Evolutionary conservation across 1,140 invertebrate genomes (phyloP), one percentile per base, ranked within the genome.

Genomic region (Drosophila equinoxialis): DNA sequence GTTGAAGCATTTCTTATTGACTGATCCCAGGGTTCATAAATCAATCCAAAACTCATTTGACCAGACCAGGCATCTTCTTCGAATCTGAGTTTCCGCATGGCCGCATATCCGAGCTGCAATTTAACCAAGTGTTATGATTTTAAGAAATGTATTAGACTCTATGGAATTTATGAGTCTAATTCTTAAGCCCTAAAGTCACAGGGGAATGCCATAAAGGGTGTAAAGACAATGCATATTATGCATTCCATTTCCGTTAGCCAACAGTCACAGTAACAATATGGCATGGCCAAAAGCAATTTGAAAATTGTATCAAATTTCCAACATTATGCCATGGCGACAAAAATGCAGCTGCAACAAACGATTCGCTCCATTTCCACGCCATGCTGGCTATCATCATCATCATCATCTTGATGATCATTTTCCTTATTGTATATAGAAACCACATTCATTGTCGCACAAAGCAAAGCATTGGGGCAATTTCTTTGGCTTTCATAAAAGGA

Each of bases 291-390:
- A 59, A 71, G 76, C 72, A 68, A 80, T 80, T 79, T 72, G 39
- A 80, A 76, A 80, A 80, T 72, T 80, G 72, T 72, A 23, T 72
- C 77, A 80, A 80, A 80, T 80, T 81, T 80, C 79, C 58, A 54
- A 48, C 65, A 76, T 81, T 66, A 72, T 66, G 71, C 59, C 72
- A 81, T 68, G 68, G 68, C 74, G 67, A 77, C 75, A 77, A 77
- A 77, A 30, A 58, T 51, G 62, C 72, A 74, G 55, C 64, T 20
- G 60, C 41, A 30, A 35, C 35, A 51, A 59, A 42, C 72, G 68
- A 51, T 42, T 54, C 57, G 74, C 75, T 77, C 74, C 74, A 76
- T 65, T 77, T 77, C 74, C 74, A 76, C 73, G 66, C 66, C 70
- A 65, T 76, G 72, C 59, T 75, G 72, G 41, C 59, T 71, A 73